Percentiles rank a stretch among this genome's conserved stretches.
These are phyloP conservation scores for Lasioglossum leucozonium DNA, from an alignment of 2,888 invertebrate species.

Conservation along the genomic window DNA sequence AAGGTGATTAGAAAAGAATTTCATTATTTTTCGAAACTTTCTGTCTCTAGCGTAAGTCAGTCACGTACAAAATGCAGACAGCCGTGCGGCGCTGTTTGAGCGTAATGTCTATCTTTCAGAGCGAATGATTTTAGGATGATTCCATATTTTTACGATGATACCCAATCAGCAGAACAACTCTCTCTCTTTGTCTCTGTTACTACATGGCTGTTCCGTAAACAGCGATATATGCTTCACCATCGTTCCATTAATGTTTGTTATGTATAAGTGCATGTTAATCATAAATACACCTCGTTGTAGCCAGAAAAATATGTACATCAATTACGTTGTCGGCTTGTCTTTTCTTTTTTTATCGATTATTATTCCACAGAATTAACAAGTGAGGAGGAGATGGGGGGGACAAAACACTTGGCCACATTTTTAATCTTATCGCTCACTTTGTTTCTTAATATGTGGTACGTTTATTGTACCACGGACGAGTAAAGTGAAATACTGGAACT, in stretches of 20 bases:
- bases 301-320: slow-evolving; percentile 55
- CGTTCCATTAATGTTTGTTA: slow-evolving; percentile 1
- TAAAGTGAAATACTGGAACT: slow-evolving; percentile 83
- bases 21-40: background rate
- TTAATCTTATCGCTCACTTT: slow-evolving; percentile 79
- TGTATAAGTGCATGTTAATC: slow-evolving; percentile 64
- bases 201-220: slow-evolving; percentile 12
- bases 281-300: slow-evolving; percentile 52
- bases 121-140: slow-evolving; percentile 35
- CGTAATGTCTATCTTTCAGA: slow-evolving; percentile 28
- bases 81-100: slow-evolving; percentile 33
- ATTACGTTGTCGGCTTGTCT: slow-evolving; percentile 23
- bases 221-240: background rate
- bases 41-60: slow-evolving; percentile 42
- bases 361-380: slow-evolving; percentile 60
- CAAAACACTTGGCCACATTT: slow-evolving; percentile 68
- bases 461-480: slow-evolving; percentile 83
- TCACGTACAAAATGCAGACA: slow-evolving; percentile 56
- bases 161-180: slow-evolving; percentile 30
- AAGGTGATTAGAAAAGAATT: background rate
- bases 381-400: slow-evolving; percentile 40
- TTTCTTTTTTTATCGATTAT: no score
- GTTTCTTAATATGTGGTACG: slow-evolving; percentile 79
- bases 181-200: no score
- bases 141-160: slow-evolving; percentile 30